Evolutionary conservation across 2,888 invertebrate species (phyloP).

Genomic region (Hemicrepidius hirtus): DNA sequence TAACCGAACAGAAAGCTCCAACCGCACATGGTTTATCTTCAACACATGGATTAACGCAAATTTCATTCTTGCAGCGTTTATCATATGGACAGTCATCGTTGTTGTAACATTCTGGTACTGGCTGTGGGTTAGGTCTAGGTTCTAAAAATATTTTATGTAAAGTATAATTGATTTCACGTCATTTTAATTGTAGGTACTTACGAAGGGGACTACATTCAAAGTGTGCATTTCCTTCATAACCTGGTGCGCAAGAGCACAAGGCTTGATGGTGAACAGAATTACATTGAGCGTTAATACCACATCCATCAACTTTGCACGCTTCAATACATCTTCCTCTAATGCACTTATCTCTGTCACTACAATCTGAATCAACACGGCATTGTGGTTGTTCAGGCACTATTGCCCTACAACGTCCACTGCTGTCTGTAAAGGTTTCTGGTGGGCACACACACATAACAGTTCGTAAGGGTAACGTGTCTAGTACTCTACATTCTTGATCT

Average conservation of each 20-base stretch:
- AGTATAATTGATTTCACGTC: too few species aligned
- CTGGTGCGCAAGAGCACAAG: slow-evolving; percentile 85
- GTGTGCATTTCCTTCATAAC: slow-evolving; percentile 86
- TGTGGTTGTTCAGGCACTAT: slow-evolving; percentile 72
- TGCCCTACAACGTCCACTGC: slow-evolving; percentile 81
- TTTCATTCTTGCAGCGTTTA: slow-evolving; percentile 83
- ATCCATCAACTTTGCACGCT: slow-evolving; percentile 85
- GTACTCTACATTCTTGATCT: slow-evolving; percentile 86
- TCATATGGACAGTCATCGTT: slow-evolving; percentile 87
- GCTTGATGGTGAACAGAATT: slow-evolving; percentile 84
- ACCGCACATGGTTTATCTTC: slow-evolving; percentile 82
- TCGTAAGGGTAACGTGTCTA: slow-evolving; percentile 86
- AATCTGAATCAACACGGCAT: slow-evolving; percentile 85
- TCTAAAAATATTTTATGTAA: slow-evolving; percentile 64
- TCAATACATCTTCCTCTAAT: slow-evolving; percentile 84
- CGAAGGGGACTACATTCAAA: slow-evolving; percentile 79
- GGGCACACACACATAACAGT: slow-evolving; percentile 93
- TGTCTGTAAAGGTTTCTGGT: slow-evolving; percentile 84
- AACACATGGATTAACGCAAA: slow-evolving; percentile 86
- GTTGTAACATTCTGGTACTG: slow-evolving; percentile 81
- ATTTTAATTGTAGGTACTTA: too few species aligned
- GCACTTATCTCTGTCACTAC: slow-evolving; percentile 82
- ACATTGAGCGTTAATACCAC: slow-evolving; percentile 90
- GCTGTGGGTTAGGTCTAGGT: slow-evolving; percentile 69
- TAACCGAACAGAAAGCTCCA: slow-evolving; percentile 88